phyloP scores from a whole-genome alignment of 35 echinoderm and acorn worm species.

The Apostichopus japonicus region DNA sequence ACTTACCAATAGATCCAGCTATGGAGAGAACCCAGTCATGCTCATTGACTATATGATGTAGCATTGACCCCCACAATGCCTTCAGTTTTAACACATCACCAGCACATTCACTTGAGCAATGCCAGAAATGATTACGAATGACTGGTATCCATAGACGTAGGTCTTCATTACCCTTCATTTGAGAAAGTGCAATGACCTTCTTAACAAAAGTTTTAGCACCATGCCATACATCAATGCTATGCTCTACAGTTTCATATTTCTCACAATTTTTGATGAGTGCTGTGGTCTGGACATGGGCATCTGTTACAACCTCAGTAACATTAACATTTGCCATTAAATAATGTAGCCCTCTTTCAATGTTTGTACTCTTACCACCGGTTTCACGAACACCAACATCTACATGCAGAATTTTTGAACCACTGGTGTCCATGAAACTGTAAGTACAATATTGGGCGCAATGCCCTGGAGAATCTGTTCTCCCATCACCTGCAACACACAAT shows the following conservation, averaged over 20 bases:
- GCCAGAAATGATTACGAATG: slow-evolving; percentile 67
- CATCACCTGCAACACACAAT: slow-evolving; percentile 54
- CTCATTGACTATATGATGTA: slow-evolving; percentile 61
- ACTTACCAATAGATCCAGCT: slow-evolving; percentile 51
- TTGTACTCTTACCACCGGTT: slow-evolving; percentile 37
- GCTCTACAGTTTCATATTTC: slow-evolving; percentile 25
- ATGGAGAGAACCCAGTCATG: slow-evolving; percentile 49
- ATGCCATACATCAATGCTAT: slow-evolving; percentile 60
- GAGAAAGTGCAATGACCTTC: slow-evolving; percentile 18
- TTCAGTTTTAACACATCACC: slow-evolving; percentile 15
- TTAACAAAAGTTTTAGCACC: slow-evolving; percentile 51
- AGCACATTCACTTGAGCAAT: slow-evolving; percentile 1
- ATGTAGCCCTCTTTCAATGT: slow-evolving; percentile 59
- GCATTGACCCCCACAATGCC: not conserved
- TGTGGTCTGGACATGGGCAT: slow-evolving; percentile 46
- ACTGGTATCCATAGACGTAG: slow-evolving; percentile 54
- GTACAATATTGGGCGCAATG: slow-evolving; percentile 55
- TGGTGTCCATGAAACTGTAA: slow-evolving; percentile 32
- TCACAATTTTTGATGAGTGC: slow-evolving; percentile 37
- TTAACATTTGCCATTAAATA: slow-evolving; percentile 44
- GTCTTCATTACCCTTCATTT: slow-evolving; percentile 54
- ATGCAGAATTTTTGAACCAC: slow-evolving; percentile 47
- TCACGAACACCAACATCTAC: slow-evolving; percentile 39
- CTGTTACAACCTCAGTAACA: slow-evolving; percentile 33
- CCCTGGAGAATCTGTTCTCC: slow-evolving; percentile 54